These are phyloP conservation scores for Myripristis jacobus DNA, from an alignment of 2,797 vertebrate species.

Conservation along the genomic window DNA sequence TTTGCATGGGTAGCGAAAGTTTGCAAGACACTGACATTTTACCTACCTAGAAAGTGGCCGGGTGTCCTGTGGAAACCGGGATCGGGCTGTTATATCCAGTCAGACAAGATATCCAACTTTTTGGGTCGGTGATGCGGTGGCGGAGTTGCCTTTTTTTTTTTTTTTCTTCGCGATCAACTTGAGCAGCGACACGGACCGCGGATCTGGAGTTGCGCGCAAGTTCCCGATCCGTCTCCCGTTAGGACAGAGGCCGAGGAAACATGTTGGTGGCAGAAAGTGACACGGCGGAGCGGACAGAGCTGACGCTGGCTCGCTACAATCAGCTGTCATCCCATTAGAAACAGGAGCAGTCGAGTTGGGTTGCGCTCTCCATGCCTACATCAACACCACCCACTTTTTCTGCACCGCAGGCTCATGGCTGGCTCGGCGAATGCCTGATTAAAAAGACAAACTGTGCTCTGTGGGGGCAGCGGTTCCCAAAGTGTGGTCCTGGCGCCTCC, in stretches of 20 bases:
- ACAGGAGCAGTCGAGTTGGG: constrained; percentile 31
- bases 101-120: constrained; percentile 51
- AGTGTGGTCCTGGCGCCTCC: too few relatives aligned
- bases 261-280: constrained; percentile 1
- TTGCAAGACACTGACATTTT: neutral
- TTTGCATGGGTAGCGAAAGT: neutral
- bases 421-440: constrained; percentile 75
- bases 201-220: neutral
- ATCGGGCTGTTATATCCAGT: constrained; percentile 41
- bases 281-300: constrained; percentile 27
- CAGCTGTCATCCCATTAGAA: constrained; percentile 81
- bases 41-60: constrained; percentile 54
- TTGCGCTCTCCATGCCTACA: constrained; percentile 75
- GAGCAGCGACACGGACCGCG: constrained; percentile 24
- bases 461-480: too few relatives aligned
- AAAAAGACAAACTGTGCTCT: constrained; percentile 44
- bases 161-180: constrained; percentile 50
- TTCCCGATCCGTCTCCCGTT: neutral
- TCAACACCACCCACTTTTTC: constrained; percentile 78
- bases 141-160: constrained; percentile 29
- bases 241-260: constrained; percentile 2
- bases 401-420: constrained; percentile 54
- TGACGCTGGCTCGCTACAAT: constrained; percentile 38
- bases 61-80: neutral
- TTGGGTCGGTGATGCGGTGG: constrained; percentile 59